Evolutionary conservation across 1,140 invertebrate species (phyloP), one percentile per base, ranked within the genome.

Genomic region (Helicoverpa armigera): DNA sequence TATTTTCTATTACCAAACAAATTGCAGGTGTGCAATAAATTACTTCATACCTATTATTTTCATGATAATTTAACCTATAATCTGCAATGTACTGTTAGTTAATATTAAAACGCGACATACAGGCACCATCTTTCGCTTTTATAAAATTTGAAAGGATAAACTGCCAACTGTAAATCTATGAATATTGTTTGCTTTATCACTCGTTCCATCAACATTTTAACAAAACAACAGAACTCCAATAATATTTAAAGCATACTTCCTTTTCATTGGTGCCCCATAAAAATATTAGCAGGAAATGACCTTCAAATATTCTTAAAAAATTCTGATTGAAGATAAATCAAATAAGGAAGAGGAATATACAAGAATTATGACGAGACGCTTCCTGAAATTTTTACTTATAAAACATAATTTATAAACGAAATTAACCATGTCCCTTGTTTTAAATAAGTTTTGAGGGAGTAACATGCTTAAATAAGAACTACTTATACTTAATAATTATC

Each of bases 291-390:
- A 31, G 58, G 43, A 76, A 63, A 51, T 31, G 58, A 63, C 43
- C 74, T 76, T 51, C 18, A 63, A 76, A 23, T 48, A 63, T 48
- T 60, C 31, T 18, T 35, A 74, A 74, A 74, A 76, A 65, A 76
- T 76, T 76, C 29, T 63, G 43, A 63, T 48, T 11, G 18, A 23
- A 63, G 60, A 51, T 76, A 76, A 76, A 76, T 63, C 9, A 29
- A 31, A 76, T 13, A 53, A 43, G 29, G 29, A 61, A 58, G 10
- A 56, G 43, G 73, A 63, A 75, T 63, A 75, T 61, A 48, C 16
- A 23, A 23, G 56, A 61, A 75, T 61, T 18, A 63, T 13, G 12
- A 75, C 43, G 56, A 31, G 54, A 72, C 51, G 3, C 16, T 53
- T 29, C 67, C 54, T 23, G n/a, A 1, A 73, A 73, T n/a, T 43